These are phyloP conservation scores for Miltochrista miniata DNA, from an alignment of 2,888 invertebrate genomes.

Conservation along the genomic window DNA sequence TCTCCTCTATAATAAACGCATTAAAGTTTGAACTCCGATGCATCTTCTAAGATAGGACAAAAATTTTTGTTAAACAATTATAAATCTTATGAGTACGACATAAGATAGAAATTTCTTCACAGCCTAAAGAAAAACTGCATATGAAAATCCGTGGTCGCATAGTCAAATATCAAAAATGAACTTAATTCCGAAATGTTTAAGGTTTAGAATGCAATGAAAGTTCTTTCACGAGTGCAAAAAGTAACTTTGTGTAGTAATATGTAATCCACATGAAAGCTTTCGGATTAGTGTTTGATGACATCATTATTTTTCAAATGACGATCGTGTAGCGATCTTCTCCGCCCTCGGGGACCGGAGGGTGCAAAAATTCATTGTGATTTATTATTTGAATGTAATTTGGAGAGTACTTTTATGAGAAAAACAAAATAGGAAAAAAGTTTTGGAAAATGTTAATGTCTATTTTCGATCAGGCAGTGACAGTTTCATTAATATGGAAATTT, in stretches of 20 bases:
- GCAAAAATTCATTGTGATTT: slow-evolving; percentile 64
- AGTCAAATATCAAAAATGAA: slow-evolving; percentile 25
- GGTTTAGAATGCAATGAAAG: slow-evolving; percentile 32
- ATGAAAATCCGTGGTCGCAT: slow-evolving; percentile 46
- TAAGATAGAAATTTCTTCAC: slow-evolving; percentile 29
- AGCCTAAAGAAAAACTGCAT: slow-evolving; percentile 44
- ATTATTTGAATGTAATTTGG: slow-evolving; percentile 58
- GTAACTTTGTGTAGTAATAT: slow-evolving; percentile 38
- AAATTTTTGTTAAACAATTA: neutral
- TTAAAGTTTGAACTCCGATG: slow-evolving; percentile 17
- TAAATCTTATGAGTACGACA: neutral
- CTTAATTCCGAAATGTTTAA: slow-evolving; percentile 19
- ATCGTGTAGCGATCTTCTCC: slow-evolving; percentile 75
- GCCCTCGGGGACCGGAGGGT: slow-evolving; percentile 56
- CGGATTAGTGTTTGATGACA: slow-evolving; percentile 83
- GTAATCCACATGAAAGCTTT: slow-evolving; percentile 83
- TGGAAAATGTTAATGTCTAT: no score
- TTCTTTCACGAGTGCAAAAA: slow-evolving; percentile 6
- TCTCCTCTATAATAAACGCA: slow-evolving; percentile 13
- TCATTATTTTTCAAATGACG: slow-evolving; percentile 81
- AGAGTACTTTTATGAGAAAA: slow-evolving; percentile 27
- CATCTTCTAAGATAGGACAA: neutral
- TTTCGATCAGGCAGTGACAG: no score
- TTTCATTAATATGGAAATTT: no score
- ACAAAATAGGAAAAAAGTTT: slow-evolving; percentile 1